Conservation (phyloP, 2,888 invertebrate species). For the Plagiodera versicolora region DNA sequence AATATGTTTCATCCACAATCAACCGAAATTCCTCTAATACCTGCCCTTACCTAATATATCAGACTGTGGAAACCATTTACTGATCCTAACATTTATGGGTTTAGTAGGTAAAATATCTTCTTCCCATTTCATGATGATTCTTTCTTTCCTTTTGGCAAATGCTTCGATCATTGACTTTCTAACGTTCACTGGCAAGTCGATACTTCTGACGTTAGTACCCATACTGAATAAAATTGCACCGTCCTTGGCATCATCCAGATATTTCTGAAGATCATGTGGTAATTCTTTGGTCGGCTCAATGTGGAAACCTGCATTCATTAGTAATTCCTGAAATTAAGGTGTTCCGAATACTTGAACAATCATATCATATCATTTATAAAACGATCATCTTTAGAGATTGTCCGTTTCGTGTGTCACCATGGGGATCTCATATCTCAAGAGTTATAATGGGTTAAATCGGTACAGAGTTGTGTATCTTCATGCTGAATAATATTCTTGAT, state of each 20-base stretch:
- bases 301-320: conserved; percentile 54
- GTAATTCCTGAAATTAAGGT: too few species aligned
- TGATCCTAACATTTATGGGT: conserved; percentile 50
- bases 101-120: conserved; percentile 48
- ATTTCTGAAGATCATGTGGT: conserved; percentile 54
- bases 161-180: conserved; percentile 59
- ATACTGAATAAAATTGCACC: conserved; percentile 63
- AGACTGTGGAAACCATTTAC: conserved; percentile 41
- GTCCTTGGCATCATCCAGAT: conserved; percentile 57
- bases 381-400: too few species aligned
- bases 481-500: too few species aligned
- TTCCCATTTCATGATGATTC: conserved; percentile 71
- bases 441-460: too few species aligned
- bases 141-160: conserved; percentile 62
- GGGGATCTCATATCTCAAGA: too few species aligned
- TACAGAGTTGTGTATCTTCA: too few species aligned
- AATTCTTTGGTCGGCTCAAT: conserved; percentile 37
- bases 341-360: too few species aligned
- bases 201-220: conserved; percentile 61
- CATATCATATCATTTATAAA: too few species aligned
- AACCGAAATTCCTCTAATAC: too few species aligned
- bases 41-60: conserved; percentile 38
- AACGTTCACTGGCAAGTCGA: conserved; percentile 58
- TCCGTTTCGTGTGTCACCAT: too few species aligned
- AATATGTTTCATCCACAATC: too few species aligned